Base-by-base conservation (phyloP, 1,140 invertebrate genomes). In the Samia ricini region DNA sequence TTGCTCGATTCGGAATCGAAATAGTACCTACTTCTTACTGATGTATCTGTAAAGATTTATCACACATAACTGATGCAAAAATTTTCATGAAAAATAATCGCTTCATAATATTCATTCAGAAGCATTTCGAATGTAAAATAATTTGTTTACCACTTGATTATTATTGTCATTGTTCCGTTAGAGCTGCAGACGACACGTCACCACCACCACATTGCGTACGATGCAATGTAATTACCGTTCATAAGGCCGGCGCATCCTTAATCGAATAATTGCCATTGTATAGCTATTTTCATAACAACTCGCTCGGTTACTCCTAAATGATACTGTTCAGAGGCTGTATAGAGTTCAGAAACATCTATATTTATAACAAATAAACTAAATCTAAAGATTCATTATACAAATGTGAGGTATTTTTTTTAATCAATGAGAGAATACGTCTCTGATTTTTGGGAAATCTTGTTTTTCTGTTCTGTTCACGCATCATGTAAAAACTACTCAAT, bases 191-290 rank as follows among this genome's bases (percentile, higher is more conserved):
- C 33, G 12, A 42, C 33, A 42, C 33, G 33, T 42, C 33, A 42
- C 33, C 33, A 42, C 33, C 33, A 42, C 33, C 33, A 42, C 33
- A 15, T 42, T 15, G 33, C 29, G 56, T 57, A 57, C 56, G 33
- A 36, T 36, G 76, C 80, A 85, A 81, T 81, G 77, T 83, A 81
- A 85, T 85, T 83, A 83, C 64, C 29, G 68, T 83, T 77, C 76
- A 83, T 84, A 81, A 84, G 66, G 71, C 71, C 76, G 71, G 74
- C 66, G 74, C 69, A 76, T 68, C 73, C 76, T 84, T 84, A 84
- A 84, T 84, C 71, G 74, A 81, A 68, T 84, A 82, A 84, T 84
- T 84, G 81, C 61, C 57, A 56, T 62, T 59, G 59, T 61, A 58
- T 56, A 69, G 52, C 60, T 33, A 42, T 42, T 42, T 42, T 15